Evolutionary conservation across 2,888 invertebrate genomes (phyloP), one percentile per base, ranked within the genome.

Genomic region (Yponomeuta plumbellus): DNA sequence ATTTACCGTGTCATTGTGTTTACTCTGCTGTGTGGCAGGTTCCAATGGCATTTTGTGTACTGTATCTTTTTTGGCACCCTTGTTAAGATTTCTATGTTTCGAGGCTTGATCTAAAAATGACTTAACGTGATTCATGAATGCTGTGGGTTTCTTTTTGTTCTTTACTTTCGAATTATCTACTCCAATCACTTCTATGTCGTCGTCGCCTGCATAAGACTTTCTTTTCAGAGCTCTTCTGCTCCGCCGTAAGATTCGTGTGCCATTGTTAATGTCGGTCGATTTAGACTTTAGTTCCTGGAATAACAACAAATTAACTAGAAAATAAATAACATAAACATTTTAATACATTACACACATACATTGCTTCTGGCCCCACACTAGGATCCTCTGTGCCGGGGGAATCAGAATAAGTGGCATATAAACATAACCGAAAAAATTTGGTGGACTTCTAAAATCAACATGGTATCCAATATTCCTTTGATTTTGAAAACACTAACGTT

Each of bases 31-130:
- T 63, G 89, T 88, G 3, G 70, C 76, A 75, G 92, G 94, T 91
- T 92, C 95, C 71, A 10, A 6, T 56, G 34, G 34, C 34, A 8
- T 34, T 34, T 34, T 34, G 8, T 34, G 34, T 8, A 34, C 5
- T 34, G 34, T 10, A 34, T 34, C 34, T 34, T 88, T 93, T 95
- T 78, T 91, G 90, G 77, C 4, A 93, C 93, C 86, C 72, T 83
- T 78, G 80, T 85, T 86, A 92, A 95, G 70, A 93, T 94, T 81
- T 74, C 90, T 84, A 71, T 83, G 80, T 67, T 83, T 52, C 17
- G 44, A 13, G 17, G 17, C 44, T 13, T 5, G 17, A 13, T 52
- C 1, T 52, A 52, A 17, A 17, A 52, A 52, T 52, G 44, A 52
- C 17, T 13, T 17, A 1, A 52, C 58, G 13, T 58, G 58, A 58